These are phyloP conservation scores for Drosophila teissieri DNA, from an alignment of 1,140 invertebrate genomes.

Conservation along the genomic window DNA sequence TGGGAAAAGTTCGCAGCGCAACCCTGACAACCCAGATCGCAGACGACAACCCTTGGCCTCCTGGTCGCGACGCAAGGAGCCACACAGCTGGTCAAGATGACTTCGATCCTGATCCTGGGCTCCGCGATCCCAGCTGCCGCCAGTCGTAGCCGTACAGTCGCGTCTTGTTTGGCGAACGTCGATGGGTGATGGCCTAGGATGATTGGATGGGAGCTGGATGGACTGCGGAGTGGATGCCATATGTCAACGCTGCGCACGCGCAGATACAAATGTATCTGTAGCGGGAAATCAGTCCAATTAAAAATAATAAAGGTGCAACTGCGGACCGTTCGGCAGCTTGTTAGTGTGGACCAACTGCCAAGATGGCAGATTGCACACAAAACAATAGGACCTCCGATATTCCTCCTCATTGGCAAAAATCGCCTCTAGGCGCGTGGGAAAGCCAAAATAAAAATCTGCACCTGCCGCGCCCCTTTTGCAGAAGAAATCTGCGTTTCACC, in stretches of 20 bases:
- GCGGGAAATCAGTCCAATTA: conserved; percentile 80
- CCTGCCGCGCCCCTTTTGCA: conserved; percentile 61
- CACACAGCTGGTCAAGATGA: conserved; percentile 52
- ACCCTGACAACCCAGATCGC: conserved; percentile 42
- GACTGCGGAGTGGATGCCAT: conserved; percentile 40
- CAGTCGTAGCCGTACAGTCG: conserved; percentile 15
- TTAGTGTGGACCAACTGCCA: conserved; percentile 57
- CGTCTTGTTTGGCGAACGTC: conserved; percentile 8
- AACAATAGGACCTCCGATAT: conserved; percentile 55
- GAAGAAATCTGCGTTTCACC: conserved; percentile 18
- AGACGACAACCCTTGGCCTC: conserved; percentile 65
- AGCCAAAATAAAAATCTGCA: conserved; percentile 52
- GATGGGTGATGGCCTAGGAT: conserved; percentile 72
- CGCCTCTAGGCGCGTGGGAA: conserved; percentile 61
- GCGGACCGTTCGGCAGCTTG: conserved; percentile 55
- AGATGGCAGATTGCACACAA: conserved; percentile 76
- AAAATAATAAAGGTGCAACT: conserved; percentile 78
- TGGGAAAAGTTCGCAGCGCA: conserved; percentile 63
- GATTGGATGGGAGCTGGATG: conserved; percentile 53
- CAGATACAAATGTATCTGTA: conserved; percentile 78
- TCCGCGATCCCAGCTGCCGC: conserved; percentile 13
- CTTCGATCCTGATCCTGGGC: conserved; percentile 14
- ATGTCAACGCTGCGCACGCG: conserved; percentile 61
- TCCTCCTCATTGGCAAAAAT: conserved; percentile 12
- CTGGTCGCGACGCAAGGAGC: neutral